A percentile compares a stretch with the other conserved stretches of the same genome.
phyloP scores from a whole-genome alignment of 2,888 invertebrate species.

The Brenthis hecate region DNA sequence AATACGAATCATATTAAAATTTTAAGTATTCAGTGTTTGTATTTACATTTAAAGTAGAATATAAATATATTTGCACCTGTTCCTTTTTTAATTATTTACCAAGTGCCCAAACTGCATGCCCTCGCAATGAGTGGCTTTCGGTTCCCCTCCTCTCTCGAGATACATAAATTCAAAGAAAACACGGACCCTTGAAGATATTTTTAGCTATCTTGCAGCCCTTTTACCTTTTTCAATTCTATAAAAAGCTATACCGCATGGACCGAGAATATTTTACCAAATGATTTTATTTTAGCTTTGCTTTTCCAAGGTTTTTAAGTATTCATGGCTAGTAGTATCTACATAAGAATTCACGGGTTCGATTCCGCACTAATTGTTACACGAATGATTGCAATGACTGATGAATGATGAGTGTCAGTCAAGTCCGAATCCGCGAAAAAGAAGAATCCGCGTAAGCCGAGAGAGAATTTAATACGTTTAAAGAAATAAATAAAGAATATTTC shows the following conservation, averaged over 20 bases:
- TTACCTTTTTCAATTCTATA: conserved; percentile 33
- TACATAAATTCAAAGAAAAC: conserved; percentile 34
- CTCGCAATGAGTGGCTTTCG: conserved; percentile 18
- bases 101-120: conserved; percentile 32
- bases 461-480: too few relatives aligned
- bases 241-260: conserved; percentile 22
- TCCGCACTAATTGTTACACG: too few relatives aligned
- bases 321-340: too few relatives aligned
- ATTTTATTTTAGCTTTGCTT: not conserved
- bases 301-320: too few relatives aligned
- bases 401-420: too few relatives aligned
- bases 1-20: not conserved
- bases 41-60: not conserved
- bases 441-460: too few relatives aligned
- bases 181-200: conserved; percentile 31
- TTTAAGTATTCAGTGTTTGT: not conserved
- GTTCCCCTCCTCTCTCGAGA: conserved; percentile 33
- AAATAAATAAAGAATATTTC: too few relatives aligned
- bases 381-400: too few relatives aligned
- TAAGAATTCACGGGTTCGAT: too few relatives aligned
- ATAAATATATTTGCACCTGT: conserved; percentile 17
- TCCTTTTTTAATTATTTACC: conserved; percentile 32
- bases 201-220: conserved; percentile 28
- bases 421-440: too few relatives aligned
- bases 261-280: not conserved